These are phyloP conservation scores for Scaptodrosophila latifasciaeformis DNA, from an alignment of 2,888 invertebrate genomes.

Conservation along the genomic window DNA sequence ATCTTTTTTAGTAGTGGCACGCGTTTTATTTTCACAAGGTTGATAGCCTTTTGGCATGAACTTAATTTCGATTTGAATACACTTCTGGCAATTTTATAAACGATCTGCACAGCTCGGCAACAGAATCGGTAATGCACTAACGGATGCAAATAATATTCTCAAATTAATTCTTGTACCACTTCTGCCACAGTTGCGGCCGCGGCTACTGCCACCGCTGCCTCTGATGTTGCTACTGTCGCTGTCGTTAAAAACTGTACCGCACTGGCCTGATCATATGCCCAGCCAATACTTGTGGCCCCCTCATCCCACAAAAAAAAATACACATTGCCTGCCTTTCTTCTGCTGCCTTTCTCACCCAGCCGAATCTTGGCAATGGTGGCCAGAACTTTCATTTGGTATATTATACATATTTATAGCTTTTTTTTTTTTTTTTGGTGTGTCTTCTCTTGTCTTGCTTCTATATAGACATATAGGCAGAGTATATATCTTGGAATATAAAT, in stretches of 20 bases:
- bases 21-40: slow-evolving; percentile 6
- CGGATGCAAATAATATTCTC: slow-evolving; percentile 75
- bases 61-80: slow-evolving; percentile 7
- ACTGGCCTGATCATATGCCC: slow-evolving; percentile 14
- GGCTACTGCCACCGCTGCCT: slow-evolving; percentile 22
- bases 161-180: slow-evolving; percentile 60
- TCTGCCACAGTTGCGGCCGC: slow-evolving; percentile 23
- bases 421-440: slow-evolving; percentile 56
- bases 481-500: slow-evolving; percentile 6
- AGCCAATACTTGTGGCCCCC: no score
- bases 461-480: not conserved
- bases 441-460: slow-evolving; percentile 43
- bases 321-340: not conserved
- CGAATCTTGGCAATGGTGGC: no score
- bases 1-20: slow-evolving; percentile 2
- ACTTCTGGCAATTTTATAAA: slow-evolving; percentile 8
- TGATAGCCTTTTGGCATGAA: slow-evolving; percentile 23
- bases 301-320: no score
- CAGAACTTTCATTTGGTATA: slow-evolving; percentile 51
- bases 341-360: not conserved
- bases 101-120: slow-evolving; percentile 74
- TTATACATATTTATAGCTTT: slow-evolving; percentile 59
- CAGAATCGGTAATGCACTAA: slow-evolving; percentile 76
- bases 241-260: slow-evolving; percentile 45
- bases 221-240: no score